These are phyloP conservation scores for Tenodera sinensis DNA, from an alignment of 2,888 invertebrate species.

Conservation along the genomic window DNA sequence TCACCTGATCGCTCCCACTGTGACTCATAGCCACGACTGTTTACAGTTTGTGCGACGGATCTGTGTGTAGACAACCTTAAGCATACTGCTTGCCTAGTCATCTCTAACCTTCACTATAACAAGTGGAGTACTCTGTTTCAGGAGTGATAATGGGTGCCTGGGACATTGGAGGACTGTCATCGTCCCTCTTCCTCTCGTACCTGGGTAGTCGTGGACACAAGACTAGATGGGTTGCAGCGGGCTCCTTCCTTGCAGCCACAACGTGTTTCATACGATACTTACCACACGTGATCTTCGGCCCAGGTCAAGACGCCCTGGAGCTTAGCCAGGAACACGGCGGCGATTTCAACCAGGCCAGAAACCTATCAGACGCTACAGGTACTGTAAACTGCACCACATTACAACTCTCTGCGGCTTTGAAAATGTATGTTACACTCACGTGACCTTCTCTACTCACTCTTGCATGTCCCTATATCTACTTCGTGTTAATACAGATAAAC, in stretches of 20 bases:
- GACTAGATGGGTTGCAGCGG: conserved; percentile 62
- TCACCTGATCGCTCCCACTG: too few species aligned
- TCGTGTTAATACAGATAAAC: too few species aligned
- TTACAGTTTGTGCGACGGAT: too few species aligned
- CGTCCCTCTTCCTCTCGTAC: conserved; percentile 36
- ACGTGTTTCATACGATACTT: conserved; percentile 52
- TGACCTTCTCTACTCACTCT: too few species aligned
- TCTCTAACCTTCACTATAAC: too few species aligned
- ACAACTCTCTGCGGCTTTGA: too few species aligned
- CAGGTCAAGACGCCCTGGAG: conserved; percentile 35
- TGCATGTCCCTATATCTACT: too few species aligned
- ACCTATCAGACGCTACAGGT: neutral
- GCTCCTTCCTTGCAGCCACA: conserved; percentile 52
- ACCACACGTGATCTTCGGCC: conserved; percentile 37
- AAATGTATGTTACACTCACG: too few species aligned
- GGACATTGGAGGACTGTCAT: conserved; percentile 15
- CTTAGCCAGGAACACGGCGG: conserved; percentile 32
- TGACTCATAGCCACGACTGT: too few species aligned
- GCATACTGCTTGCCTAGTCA: too few species aligned
- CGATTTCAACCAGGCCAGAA: conserved; percentile 10
- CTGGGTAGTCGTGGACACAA: conserved; percentile 49
- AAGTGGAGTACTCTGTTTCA: neutral
- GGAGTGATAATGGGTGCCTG: conserved; percentile 19
- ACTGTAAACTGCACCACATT: too few species aligned
- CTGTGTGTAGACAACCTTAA: too few species aligned